Evolutionary conservation across 1,140 invertebrate genomes (phyloP), one percentile per base, ranked within the genome.

Genomic region (Lysiphlebus fabarum): DNA sequence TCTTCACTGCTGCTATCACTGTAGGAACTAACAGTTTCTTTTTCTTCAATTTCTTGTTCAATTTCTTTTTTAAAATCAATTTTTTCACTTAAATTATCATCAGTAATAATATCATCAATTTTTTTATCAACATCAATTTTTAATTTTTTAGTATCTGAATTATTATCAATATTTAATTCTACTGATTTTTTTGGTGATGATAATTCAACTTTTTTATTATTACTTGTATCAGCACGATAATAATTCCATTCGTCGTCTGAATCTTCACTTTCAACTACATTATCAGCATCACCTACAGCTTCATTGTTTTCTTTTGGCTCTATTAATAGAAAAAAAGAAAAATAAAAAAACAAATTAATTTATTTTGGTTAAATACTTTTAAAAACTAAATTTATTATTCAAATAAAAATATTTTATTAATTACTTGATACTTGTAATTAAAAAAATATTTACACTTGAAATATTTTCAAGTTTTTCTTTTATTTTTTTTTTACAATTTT

Each of bases 201-300:
- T 40, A 47, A 58, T 56, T 59, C 37, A 26, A 38, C 11, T 44
- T 63, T 56, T 43, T 75, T 71, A 10, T 67, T 65, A 58, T 76
- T 77, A 50, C 83, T 82, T 58, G 82, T 80, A 63, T 86, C 84
- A 59, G 84, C 82, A 67, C 85, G 85, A 70, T 83, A 86, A 69
- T 87, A 89, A 72, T 88, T 87, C 87, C 87, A 89, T 84, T 88
- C 87, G 85, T 89, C 87, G 75, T 88, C 87, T 63, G 86, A 87
- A 64, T 88, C 87, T 59, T 87, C 86, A 65, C 87, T 89, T 72
- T 89, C 87, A 65, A 78, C 86, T 85, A 86, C 85, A 85, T 87
- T 87, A 80, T 87, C 86, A 74, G 83, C 80, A 70, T 76, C 76
- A 36, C 67, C 56, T 14, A 73, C 67, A 62, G 73, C 57, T 61